These are phyloP conservation scores for Anarhynchus alexandrinus DNA, from an alignment of 2,113 vertebrate species.

Conservation along the genomic window DNA sequence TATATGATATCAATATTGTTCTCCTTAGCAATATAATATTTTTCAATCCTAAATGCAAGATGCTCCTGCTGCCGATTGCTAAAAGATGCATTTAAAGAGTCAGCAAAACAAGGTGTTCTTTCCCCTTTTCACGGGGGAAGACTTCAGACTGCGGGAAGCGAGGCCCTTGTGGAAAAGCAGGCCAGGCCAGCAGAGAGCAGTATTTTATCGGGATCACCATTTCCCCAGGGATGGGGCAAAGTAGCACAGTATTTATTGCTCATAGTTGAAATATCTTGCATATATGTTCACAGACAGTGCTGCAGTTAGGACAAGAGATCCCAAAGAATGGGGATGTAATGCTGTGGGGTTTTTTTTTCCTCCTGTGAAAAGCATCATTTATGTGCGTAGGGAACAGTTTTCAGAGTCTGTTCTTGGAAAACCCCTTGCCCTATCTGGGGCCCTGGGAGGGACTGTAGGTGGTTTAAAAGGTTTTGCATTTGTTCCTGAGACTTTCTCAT, in stretches of 20 bases:
- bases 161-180: neutral
- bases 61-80: accelerated
- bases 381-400: neutral
- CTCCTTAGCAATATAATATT: neutral
- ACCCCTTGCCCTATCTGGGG: accelerated
- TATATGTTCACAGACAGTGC: neutral
- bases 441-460: neutral
- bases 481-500: neutral
- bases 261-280: neutral
- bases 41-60: neutral
- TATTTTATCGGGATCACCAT: neutral
- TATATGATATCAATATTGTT: accelerated
- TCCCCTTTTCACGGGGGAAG: neutral
- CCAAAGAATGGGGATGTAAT: neutral
- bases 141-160: neutral
- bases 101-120: neutral
- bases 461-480: neutral
- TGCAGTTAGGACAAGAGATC: neutral
- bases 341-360: neutral
- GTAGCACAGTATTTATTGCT: neutral
- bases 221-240: neutral
- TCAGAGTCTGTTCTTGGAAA: neutral
- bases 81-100: neutral
- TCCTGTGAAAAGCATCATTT: neutral
- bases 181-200: constrained; percentile 44